These are phyloP conservation scores for Halcyon chelicuti DNA, from an alignment of 2,797 vertebrate genomes.

Conservation along the genomic window DNA sequence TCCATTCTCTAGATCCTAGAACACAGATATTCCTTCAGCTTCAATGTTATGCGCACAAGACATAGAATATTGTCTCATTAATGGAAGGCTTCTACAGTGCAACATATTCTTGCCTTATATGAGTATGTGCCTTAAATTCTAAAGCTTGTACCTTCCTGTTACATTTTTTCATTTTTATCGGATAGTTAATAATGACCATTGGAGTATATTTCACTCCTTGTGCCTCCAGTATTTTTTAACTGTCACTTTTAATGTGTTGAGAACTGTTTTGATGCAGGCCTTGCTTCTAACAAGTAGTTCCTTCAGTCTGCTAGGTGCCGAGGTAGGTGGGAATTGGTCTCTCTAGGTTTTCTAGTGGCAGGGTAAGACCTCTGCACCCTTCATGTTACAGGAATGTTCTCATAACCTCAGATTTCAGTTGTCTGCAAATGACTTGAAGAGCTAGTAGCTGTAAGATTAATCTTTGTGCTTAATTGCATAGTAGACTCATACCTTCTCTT, in stretches of 20 bases:
- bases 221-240: background rate
- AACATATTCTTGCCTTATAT: background rate
- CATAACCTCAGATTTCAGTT: background rate
- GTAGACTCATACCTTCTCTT: background rate
- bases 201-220: background rate
- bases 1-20: background rate
- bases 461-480: background rate
- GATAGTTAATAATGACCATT: background rate
- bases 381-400: background rate
- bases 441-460: background rate
- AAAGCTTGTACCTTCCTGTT: background rate
- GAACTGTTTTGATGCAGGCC: background rate
- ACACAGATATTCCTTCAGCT: background rate
- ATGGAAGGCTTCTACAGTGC: background rate
- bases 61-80: background rate
- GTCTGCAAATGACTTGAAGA: background rate
- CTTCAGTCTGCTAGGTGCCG: background rate
- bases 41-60: background rate
- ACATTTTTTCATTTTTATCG: background rate
- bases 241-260: background rate
- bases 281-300: background rate
- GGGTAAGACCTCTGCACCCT: background rate
- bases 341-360: background rate
- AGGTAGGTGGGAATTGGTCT: background rate
- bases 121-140: background rate